A percentile compares a stretch with the other conserved stretches of the same genome.
phyloP scores from a whole-genome alignment of 2,888 invertebrate species.

The Watsonalla binaria region DNA sequence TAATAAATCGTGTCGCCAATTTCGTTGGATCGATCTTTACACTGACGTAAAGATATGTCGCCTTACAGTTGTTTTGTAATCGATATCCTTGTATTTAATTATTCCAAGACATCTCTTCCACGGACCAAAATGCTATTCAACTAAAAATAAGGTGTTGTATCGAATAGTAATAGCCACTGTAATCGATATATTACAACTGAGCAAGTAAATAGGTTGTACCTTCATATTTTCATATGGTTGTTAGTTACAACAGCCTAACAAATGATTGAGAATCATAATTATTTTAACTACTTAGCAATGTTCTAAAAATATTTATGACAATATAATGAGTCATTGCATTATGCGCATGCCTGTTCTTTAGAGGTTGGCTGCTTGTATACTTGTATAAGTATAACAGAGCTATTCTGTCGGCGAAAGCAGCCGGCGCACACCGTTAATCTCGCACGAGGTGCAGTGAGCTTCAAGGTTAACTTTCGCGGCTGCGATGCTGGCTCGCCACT shows the following conservation, averaged over 20 bases:
- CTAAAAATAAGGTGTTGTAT: no score
- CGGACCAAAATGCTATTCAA: no score
- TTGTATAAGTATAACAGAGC: slow-evolving; percentile 20
- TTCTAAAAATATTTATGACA: slow-evolving; percentile 67
- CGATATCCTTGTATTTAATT: slow-evolving; percentile 37
- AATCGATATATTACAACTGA: neutral
- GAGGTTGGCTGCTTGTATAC: slow-evolving; percentile 15
- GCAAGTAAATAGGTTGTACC: neutral
- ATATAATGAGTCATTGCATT: slow-evolving; percentile 44
- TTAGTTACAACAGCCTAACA: neutral
- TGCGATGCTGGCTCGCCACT: slow-evolving; percentile 24
- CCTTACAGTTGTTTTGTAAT: slow-evolving; percentile 35
- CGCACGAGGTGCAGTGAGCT: slow-evolving; percentile 44
- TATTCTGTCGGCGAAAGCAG: slow-evolving; percentile 58
- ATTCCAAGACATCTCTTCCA: neutral
- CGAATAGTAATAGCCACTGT: neutral
- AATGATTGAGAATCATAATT: neutral
- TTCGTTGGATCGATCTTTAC: slow-evolving; percentile 34
- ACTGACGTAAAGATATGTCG: slow-evolving; percentile 26
- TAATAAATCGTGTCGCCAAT: slow-evolving; percentile 53
- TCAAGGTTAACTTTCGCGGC: slow-evolving; percentile 72
- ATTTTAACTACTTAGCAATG: slow-evolving; percentile 23
- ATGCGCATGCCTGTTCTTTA: slow-evolving; percentile 31
- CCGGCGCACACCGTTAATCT: slow-evolving; percentile 50
- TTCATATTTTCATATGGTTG: slow-evolving; percentile 1